A percentile compares a stretch with the other conserved stretches of the same genome.
These are phyloP conservation scores for Notolabrus celidotus DNA, from an alignment of 2,797 vertebrate genomes.

Conservation along the genomic window DNA sequence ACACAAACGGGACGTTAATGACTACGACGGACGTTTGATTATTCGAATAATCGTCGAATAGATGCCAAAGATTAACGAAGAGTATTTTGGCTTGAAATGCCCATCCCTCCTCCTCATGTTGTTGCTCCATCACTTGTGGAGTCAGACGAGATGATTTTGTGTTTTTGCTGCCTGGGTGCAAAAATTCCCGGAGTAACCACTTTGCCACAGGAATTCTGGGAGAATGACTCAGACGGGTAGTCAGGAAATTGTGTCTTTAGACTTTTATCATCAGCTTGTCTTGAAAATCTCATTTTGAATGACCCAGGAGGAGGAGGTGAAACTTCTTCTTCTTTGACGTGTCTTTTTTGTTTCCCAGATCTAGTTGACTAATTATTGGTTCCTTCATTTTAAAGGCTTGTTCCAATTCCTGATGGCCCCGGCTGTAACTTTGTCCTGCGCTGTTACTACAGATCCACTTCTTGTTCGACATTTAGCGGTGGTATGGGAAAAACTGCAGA, in stretches of 20 bases:
- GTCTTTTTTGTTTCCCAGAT: conserved; percentile 23
- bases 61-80: no score
- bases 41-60: no score
- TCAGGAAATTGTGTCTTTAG: conserved; percentile 21
- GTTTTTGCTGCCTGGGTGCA: conserved; percentile 24
- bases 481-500: conserved; percentile 1
- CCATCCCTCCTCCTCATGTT: not conserved
- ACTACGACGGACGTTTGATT: no score
- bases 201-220: conserved; percentile 47
- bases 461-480: conserved; percentile 36
- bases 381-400: conserved; percentile 5
- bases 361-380: conserved; percentile 23
- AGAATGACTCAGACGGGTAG: conserved; percentile 33
- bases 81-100: no score
- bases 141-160: conserved; percentile 30
- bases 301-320: conserved; percentile 3
- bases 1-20: no score
- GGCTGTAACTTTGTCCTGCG: conserved; percentile 11
- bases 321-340: conserved; percentile 8
- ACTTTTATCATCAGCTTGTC: conserved; percentile 7
- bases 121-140: conserved; percentile 22
- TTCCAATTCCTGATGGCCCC: conserved; percentile 25
- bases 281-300: conserved; percentile 18
- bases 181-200: conserved; percentile 19
- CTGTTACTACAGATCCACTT: conserved; percentile 10